Evolutionary conservation across 2,113 vertebrate genomes (phyloP), one percentile per base, ranked within the genome.

Genomic region (Anoura caudifer): DNA sequence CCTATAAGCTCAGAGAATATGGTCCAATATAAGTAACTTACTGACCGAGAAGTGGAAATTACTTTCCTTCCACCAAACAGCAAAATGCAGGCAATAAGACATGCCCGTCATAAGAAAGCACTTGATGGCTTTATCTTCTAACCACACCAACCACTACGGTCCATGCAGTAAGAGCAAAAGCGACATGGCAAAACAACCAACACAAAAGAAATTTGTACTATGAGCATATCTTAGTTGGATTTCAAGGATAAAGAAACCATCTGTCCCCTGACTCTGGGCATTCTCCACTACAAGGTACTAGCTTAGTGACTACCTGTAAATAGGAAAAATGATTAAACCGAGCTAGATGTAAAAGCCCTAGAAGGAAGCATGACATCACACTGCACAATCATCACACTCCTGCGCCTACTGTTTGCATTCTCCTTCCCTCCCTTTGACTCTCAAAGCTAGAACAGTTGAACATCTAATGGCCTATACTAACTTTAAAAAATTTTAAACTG

Each of bases 1-100:
- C 36, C 86, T 77, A 38, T 50, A 47, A 61, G 24, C 56, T 80
- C 33, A 70, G 31, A 20, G 17, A 88, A 93, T 31, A 84, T 5
- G 59, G n/a, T 67, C 31, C 47, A 93, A 90, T 65, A 83, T 4
- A 80, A 50, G 38, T 28, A 73, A 72, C 22, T 36, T 82, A 83
- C n/a, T 41, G 63, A 93, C 22, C 28, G 85, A 70, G 28, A 94
- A 83, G 85, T 22, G 26, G 52, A 95, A 91, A 94, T 59, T 10
- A 91, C 36, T 43, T 96, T 41, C 52, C 47, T 87, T 76, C 33
- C 33, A 47, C 36, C 52, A 26, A 95, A 93, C 72, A 54, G 47
- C 75, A 90, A 73, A 96, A 91, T 3, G 15, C 3, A 15, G 50
- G 77, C 79, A 86, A 10, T 69, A 87, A 91, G 73, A 70, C n/a